Evolutionary conservation across 2,888 invertebrate species (phyloP).

Genomic region (Cosmopolites sordidus): DNA sequence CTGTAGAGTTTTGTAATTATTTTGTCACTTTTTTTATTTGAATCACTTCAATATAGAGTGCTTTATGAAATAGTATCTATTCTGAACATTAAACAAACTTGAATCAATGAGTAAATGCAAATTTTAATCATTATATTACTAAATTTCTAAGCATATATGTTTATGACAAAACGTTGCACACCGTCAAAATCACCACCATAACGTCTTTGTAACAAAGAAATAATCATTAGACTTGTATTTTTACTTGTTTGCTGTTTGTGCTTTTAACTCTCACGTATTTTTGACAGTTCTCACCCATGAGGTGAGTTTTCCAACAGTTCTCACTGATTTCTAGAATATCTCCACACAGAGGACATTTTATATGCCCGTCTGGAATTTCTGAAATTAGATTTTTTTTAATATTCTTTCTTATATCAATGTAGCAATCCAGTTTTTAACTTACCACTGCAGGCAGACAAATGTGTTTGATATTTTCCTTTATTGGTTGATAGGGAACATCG

Average conservation of each 20-base stretch:
- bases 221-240: constrained; percentile 36
- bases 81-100: no score
- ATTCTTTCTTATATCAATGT: no score
- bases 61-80: no score
- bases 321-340: constrained; percentile 70
- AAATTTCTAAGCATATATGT: no score
- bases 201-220: background rate
- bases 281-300: constrained; percentile 58
- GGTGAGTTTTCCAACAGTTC: constrained; percentile 77
- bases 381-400: no score
- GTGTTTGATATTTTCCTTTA: constrained; percentile 59
- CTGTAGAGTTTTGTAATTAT: no score
- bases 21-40: no score
- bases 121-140: no score
- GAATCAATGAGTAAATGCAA: no score
- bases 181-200: no score
- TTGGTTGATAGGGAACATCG: constrained; percentile 70
- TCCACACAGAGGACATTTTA: constrained; percentile 84
- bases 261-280: constrained; percentile 44
- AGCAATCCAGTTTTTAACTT: background rate
- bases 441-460: constrained; percentile 57
- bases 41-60: no score
- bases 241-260: constrained; percentile 43
- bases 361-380: constrained; percentile 60
- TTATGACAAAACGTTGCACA: no score